Conservation (phyloP, 1,140 invertebrate genomes). For the Dolichoris vasculosae region DNA sequence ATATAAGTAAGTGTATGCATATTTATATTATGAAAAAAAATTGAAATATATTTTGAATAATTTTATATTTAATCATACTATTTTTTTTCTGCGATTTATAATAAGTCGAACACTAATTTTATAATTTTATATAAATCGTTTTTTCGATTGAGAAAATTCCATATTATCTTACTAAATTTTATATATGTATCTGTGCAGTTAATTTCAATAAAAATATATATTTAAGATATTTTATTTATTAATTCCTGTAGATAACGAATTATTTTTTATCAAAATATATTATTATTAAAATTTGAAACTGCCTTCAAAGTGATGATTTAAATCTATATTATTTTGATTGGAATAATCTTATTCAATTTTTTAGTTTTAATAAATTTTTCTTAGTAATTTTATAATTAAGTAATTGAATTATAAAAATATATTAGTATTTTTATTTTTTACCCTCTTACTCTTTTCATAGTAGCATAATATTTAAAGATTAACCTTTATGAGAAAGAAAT, state of each 20-base stretch:
- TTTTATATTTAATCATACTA: neutral
- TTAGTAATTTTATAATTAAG: too few species aligned
- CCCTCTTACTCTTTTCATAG: too few species aligned
- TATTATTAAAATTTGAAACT: too few species aligned
- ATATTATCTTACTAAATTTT: neutral
- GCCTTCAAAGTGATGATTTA: too few species aligned
- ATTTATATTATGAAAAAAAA: neutral
- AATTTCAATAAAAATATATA: conserved; percentile 13
- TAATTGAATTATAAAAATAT: too few species aligned
- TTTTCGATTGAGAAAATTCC: neutral
- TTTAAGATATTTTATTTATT: neutral
- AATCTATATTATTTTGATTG: too few species aligned
- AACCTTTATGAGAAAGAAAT: too few species aligned
- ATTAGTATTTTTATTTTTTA: neutral
- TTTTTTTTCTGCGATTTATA: neutral
- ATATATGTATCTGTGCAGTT: conserved; percentile 1
- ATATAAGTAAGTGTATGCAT: neutral
- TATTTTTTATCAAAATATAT: neutral
- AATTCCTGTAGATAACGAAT: neutral
- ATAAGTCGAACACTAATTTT: neutral
- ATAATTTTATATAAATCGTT: neutral
- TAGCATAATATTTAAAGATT: too few species aligned
- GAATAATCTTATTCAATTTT: too few species aligned
- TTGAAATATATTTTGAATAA: neutral
- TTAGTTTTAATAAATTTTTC: too few species aligned